Base-by-base conservation (phyloP, 2,888 invertebrate genomes). In the Erannis defoliaria region DNA sequence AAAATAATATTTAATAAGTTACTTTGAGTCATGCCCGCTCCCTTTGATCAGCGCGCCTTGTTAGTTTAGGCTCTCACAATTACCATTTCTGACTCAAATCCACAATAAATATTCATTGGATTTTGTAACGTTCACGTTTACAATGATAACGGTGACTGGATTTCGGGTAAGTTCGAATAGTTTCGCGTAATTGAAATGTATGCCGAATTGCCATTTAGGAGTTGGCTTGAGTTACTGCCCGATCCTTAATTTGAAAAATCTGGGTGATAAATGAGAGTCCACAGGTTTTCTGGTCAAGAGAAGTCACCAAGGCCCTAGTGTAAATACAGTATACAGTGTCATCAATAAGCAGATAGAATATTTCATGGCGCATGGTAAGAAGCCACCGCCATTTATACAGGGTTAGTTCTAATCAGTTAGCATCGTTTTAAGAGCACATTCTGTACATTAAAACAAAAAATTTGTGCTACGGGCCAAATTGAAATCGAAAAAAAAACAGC, bases 51-150 rank as follows among this genome's bases (percentile, higher is more conserved):
- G 63, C 62, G 58, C 37, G 45, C 51, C 60, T 66, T 73, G 73
- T 73, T 73, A 71, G 73, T 71, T 73, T 73, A 72, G 73, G 73
- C 64, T 56, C 66, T 60, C 60, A 67, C 64, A 69, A 71, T 72
- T 73, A 72, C 64, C 66, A 69, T 72, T 68, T 65, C 56, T 55
- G 57, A 64, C 51, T 65, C 62, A 70, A 70, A 69, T 69, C 62
- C 62, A 64, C 60, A 66, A 70, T 72, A 72, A 72, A 73, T 73
- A 73, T 73, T 72, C 73, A 73, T 73, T 69, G 64, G 62, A 53
- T 66, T 64, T 49, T 31, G 67, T 61, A 60, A 69, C 63, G 61
- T 65, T 66, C 65, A 45, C 64, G 57, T 46, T 50, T 57, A 64
- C 55, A 40, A 40, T 42, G 59, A 51, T 54, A 60, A 56, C 54